Evolutionary conservation across 2,797 vertebrate species (phyloP).

Genomic region (Heliangelus exortis): DNA sequence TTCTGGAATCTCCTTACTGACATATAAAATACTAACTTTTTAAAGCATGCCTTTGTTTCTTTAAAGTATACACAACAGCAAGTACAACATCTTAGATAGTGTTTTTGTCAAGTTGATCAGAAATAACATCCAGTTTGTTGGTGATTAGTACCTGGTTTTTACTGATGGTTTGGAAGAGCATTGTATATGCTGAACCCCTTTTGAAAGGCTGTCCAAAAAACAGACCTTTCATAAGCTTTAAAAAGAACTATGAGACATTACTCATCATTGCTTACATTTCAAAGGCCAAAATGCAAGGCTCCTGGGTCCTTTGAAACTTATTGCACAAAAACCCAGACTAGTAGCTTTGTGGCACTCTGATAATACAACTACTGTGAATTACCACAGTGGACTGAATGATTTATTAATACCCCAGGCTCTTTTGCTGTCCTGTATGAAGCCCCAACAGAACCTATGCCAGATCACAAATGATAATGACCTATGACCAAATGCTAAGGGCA

Average conservation of each 20-base stretch:
- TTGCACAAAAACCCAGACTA: not conserved
- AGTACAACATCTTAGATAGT: not conserved
- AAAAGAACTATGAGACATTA: not conserved
- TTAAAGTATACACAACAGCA: not conserved
- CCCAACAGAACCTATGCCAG: not conserved
- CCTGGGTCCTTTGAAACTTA: not conserved
- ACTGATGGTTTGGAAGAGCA: not conserved
- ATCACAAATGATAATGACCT: conserved; percentile 28
- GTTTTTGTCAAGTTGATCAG: not conserved
- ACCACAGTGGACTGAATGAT: not conserved
- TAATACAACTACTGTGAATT: not conserved
- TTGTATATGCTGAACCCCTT: not conserved
- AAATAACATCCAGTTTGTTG: not conserved
- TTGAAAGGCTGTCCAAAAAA: not conserved
- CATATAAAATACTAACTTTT: not conserved
- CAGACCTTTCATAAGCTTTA: not conserved
- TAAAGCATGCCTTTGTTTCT: not conserved
- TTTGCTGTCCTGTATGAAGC: not conserved
- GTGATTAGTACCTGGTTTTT: not conserved
- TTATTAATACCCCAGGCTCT: conserved; percentile 24
- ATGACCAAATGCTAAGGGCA: conserved; percentile 38
- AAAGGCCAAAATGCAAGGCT: not conserved
- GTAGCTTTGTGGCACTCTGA: not conserved
- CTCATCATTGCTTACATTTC: not conserved
- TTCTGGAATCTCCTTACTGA: not conserved